phyloP scores from a whole-genome alignment of 2,888 invertebrate genomes.

The Apodemia hepburni region DNA sequence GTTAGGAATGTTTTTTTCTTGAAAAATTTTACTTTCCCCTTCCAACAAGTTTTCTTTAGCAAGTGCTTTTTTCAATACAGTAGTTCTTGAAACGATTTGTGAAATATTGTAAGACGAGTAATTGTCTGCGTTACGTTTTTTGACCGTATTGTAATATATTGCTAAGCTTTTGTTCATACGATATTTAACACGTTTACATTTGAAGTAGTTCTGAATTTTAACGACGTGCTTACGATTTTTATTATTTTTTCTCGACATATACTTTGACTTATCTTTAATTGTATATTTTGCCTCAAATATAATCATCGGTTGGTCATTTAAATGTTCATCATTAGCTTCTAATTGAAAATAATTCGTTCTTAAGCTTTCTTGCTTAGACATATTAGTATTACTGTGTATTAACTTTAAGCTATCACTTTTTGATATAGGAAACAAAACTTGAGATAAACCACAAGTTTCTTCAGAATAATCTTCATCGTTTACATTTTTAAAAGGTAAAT shows the following conservation, averaged over 20 bases:
- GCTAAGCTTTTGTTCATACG: constrained; percentile 38
- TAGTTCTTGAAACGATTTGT: constrained; percentile 39
- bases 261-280: not conserved
- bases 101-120: constrained; percentile 38
- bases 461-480: not conserved
- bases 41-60: constrained; percentile 47
- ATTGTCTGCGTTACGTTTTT: constrained; percentile 30
- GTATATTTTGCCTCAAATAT: not conserved
- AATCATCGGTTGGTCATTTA: constrained; percentile 2
- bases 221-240: not conserved
- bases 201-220: constrained; percentile 32
- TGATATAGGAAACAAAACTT: not conserved
- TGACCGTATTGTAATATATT: constrained; percentile 25
- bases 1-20: not conserved
- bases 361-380: not conserved
- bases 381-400: not conserved
- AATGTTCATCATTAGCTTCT: not conserved
- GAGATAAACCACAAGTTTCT: not conserved
- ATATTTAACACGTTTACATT: constrained; percentile 34
- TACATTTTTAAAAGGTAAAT: not conserved
- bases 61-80: constrained; percentile 42
- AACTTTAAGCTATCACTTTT: not conserved
- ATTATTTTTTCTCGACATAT: not conserved
- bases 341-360: not conserved
- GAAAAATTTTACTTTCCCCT: constrained; percentile 21